phyloP scores from a whole-genome alignment of 2,797 vertebrate genomes.

The Esox masquinongy region DNA sequence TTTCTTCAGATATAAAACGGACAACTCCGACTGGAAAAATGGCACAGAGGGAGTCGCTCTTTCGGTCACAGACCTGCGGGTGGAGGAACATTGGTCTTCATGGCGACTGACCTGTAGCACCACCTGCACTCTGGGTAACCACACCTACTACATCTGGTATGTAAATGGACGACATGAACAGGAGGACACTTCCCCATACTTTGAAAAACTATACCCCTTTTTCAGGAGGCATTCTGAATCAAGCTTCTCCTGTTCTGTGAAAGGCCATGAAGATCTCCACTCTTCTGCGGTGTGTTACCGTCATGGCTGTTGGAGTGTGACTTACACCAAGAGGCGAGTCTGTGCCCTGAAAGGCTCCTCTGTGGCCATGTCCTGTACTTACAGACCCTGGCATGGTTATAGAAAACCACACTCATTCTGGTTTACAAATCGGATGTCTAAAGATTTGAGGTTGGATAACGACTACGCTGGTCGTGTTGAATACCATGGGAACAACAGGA shows the following conservation, averaged over 20 bases:
- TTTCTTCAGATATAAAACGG: not conserved
- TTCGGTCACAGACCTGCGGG: conserved; percentile 36
- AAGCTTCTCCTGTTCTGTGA: no score
- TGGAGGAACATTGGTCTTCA: no score
- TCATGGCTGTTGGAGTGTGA: not conserved
- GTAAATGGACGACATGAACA: no score
- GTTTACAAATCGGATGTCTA: conserved; percentile 12
- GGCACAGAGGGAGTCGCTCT: conserved; percentile 13
- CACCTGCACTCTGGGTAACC: no score
- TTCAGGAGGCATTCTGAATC: no score
- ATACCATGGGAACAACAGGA: not conserved
- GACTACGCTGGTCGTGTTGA: not conserved
- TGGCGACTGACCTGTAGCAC: no score
- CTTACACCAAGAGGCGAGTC: conserved; percentile 30
- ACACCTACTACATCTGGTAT: no score
- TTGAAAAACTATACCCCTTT: no score
- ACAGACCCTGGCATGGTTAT: not conserved
- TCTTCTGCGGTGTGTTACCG: no score
- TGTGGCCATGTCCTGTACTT: conserved; percentile 24
- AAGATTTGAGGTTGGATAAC: not conserved
- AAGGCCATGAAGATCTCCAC: no score
- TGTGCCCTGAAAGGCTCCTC: conserved; percentile 38
- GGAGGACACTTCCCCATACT: no score
- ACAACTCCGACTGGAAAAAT: not conserved
- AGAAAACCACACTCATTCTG: not conserved